Percentiles rank a stretch among this genome's conserved stretches.
phyloP scores from a whole-genome alignment of 2,797 vertebrate genomes.

The Lepilemur ruficaudatus region DNA sequence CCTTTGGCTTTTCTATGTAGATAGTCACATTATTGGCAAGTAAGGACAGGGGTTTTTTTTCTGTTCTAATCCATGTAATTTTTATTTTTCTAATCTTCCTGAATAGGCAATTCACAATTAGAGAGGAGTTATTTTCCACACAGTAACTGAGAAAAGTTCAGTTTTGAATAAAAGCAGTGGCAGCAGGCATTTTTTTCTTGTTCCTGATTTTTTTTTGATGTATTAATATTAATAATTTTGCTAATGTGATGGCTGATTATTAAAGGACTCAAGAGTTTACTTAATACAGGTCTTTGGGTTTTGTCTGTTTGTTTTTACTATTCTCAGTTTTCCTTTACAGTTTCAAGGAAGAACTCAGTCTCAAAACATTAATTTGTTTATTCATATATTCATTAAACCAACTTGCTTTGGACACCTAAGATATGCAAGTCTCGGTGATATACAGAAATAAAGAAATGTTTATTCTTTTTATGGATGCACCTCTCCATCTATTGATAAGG shows the following conservation, averaged over 20 bases:
- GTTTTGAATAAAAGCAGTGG: neutral
- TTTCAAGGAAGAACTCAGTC: neutral
- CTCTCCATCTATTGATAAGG: neutral
- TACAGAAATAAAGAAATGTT: neutral
- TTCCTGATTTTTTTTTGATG: slow-evolving; percentile 25
- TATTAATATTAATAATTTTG: slow-evolving; percentile 1
- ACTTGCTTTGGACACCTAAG: neutral
- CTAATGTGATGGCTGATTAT: neutral
- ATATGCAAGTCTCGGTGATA: neutral
- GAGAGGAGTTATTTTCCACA: neutral
- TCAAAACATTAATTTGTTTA: neutral
- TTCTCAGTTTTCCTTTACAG: neutral
- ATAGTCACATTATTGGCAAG: neutral
- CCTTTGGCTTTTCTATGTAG: slow-evolving; percentile 10
- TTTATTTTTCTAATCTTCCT: slow-evolving; percentile 37
- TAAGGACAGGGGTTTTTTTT: slow-evolving; percentile 24
- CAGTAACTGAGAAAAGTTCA: neutral
- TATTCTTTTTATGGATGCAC: neutral
- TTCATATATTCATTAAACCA: neutral
- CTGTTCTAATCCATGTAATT: neutral
- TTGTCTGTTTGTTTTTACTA: neutral
- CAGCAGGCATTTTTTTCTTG: neutral
- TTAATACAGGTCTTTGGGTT: neutral
- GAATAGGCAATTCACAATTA: neutral
- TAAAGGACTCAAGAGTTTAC: neutral